Percentiles rank a stretch among this genome's conserved stretches.
phyloP scores from a whole-genome alignment of 2,797 vertebrate genomes.

The Onychomys arenicola region DNA sequence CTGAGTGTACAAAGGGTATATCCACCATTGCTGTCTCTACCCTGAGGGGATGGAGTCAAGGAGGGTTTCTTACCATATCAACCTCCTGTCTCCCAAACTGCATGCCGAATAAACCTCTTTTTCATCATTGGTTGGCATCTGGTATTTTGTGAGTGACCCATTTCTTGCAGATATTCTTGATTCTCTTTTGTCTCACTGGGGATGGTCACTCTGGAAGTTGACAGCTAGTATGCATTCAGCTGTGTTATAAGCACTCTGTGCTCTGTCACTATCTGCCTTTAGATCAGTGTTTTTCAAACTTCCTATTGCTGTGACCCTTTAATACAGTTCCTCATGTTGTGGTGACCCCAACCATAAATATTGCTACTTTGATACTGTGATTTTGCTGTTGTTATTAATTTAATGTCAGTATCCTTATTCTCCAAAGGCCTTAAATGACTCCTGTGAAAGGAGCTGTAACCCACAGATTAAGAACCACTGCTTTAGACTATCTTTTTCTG shows the following conservation, averaged over 20 bases:
- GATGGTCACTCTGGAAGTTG: background rate
- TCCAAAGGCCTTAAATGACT: background rate
- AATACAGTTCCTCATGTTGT: background rate
- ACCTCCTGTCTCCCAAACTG: background rate
- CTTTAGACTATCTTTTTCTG: background rate
- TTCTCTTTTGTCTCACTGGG: background rate
- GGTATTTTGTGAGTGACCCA: background rate
- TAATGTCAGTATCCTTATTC: background rate
- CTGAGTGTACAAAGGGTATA: background rate
- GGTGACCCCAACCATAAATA: background rate
- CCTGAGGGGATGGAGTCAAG: too few relatives aligned
- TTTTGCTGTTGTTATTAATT: background rate
- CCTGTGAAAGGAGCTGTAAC: background rate
- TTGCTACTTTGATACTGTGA: background rate
- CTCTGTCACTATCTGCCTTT: background rate
- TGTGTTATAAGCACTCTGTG: background rate
- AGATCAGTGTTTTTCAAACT: background rate
- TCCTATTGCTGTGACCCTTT: background rate
- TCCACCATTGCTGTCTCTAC: background rate
- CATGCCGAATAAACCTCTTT: background rate
- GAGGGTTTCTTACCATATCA: background rate
- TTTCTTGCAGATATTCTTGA: background rate
- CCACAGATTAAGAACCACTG: background rate
- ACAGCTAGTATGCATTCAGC: background rate
- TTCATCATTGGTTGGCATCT: background rate